Evolutionary conservation across 2,113 vertebrate genomes (phyloP), one percentile per base, ranked within the genome.

Genomic region (Anolis sagrei): DNA sequence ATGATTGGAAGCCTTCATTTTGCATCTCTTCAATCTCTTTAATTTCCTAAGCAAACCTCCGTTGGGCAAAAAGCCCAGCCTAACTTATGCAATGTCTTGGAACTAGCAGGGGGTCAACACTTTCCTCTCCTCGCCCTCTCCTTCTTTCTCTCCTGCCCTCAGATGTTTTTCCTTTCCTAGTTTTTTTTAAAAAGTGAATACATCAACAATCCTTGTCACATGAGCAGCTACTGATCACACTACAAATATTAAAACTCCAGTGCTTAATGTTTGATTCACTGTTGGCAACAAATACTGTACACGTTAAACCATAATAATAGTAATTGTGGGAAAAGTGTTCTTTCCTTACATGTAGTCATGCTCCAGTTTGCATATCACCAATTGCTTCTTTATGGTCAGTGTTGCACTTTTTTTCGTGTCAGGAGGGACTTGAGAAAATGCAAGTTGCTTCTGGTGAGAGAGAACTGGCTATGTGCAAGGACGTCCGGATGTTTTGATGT

Each of bases 261-360:
- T 21, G 32, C 66, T 21, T 76, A 51, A 81, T 76, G 78, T 69
- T 0, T 79, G 27, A 61, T 86, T 77, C 11, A 0, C 25, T 72
- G 49, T 61, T 29, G 77, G 73, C 1, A 76, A 32, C 68, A 74
- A 84, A 0, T 25, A 1, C 34, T 44, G 39, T 44, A 44, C 39
- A 83, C 82, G 23, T 2, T 23, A 80, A 44, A 48, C 11, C 83
- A 7, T 80, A 58, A 73, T 85, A 88, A 51, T 34, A 25, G 82
- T 58, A 68, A 39, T 4, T 66, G 2, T 54, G 14, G 51, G 9
- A 72, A 54, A 32, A 14, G 29, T 11, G 8, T 78, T 36, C 3
- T 25, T 36, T 19, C 36, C 27, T 44, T 80, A n/a, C 36, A n/a
- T 8, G 3, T 48, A 29, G 7, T 44, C 5, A 44, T 66, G 36